phyloP scores from a whole-genome alignment of 2,113 vertebrate species.

The Engystomops pustulosus region DNA sequence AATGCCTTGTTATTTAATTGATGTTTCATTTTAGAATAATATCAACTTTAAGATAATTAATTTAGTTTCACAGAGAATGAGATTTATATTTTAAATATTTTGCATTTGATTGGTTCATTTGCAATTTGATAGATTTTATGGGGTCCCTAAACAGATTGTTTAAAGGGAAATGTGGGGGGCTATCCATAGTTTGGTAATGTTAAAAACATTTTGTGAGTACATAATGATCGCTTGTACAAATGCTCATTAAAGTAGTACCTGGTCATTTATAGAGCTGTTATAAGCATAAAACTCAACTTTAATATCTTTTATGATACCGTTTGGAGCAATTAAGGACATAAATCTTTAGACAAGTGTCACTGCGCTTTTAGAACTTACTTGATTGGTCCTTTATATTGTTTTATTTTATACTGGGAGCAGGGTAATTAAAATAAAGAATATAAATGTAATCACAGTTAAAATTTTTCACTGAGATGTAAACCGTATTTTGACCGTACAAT shows the following conservation, averaged over 20 bases:
- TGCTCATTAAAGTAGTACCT: background rate
- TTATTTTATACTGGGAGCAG: too few relatives aligned
- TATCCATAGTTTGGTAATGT: slow-evolving; percentile 7
- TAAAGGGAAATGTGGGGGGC: slow-evolving; percentile 6
- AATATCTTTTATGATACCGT: background rate
- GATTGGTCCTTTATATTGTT: background rate
- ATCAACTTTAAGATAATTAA: slow-evolving; percentile 32
- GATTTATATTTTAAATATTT: slow-evolving; percentile 26
- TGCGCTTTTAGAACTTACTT: background rate
- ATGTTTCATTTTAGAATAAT: slow-evolving; percentile 39
- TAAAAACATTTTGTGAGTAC: slow-evolving; percentile 40
- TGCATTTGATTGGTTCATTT: slow-evolving; percentile 21
- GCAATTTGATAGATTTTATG: slow-evolving; percentile 14
- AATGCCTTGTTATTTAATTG: slow-evolving; percentile 29
- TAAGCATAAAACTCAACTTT: background rate
- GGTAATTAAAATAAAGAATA: background rate
- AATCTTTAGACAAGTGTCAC: background rate
- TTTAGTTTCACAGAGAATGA: slow-evolving; percentile 2
- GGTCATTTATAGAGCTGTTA: background rate
- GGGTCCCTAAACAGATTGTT: slow-evolving; percentile 36
- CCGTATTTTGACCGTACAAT: background rate
- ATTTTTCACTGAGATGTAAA: too few relatives aligned
- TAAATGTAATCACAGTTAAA: too few relatives aligned
- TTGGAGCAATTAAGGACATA: background rate
- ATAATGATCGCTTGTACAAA: slow-evolving; percentile 25